Evolutionary conservation across 2,113 vertebrate genomes (phyloP).

Genomic region (Cettia cetti): DNA sequence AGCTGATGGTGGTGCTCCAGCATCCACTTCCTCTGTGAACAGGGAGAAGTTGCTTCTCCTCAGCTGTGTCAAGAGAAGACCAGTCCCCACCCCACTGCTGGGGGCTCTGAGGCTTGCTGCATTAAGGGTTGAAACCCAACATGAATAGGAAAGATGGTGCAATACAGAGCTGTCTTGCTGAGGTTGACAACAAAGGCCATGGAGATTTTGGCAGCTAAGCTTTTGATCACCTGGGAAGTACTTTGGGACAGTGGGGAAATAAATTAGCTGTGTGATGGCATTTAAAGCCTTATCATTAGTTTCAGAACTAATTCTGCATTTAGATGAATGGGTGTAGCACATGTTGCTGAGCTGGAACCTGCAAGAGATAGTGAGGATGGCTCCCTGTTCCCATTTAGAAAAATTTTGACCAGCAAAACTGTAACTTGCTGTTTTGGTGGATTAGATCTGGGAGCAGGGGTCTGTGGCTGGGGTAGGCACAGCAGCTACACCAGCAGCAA

Average conservation of each 20-base stretch:
- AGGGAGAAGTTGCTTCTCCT: background rate
- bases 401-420: background rate
- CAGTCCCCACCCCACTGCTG: fast-evolving
- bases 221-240: slow-evolving; percentile 36
- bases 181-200: background rate
- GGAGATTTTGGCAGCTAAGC: slow-evolving; percentile 27
- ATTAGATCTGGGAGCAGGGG: background rate
- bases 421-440: background rate
- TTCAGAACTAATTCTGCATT: slow-evolving; percentile 45
- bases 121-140: background rate
- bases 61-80: fast-evolving
- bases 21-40: background rate
- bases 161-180: background rate
- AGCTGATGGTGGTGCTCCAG: background rate
- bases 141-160: background rate
- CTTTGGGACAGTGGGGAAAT: slow-evolving; percentile 12
- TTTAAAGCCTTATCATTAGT: slow-evolving; percentile 43
- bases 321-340: slow-evolving; percentile 45
- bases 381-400: background rate
- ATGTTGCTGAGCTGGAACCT: background rate
- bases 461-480: background rate
- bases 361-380: background rate
- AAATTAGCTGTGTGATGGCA: slow-evolving; percentile 24
- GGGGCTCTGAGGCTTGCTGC: background rate
- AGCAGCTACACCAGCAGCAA: background rate